Base-by-base conservation (phyloP, 2,888 invertebrate genomes). In the Mayetiola destructor region DNA sequence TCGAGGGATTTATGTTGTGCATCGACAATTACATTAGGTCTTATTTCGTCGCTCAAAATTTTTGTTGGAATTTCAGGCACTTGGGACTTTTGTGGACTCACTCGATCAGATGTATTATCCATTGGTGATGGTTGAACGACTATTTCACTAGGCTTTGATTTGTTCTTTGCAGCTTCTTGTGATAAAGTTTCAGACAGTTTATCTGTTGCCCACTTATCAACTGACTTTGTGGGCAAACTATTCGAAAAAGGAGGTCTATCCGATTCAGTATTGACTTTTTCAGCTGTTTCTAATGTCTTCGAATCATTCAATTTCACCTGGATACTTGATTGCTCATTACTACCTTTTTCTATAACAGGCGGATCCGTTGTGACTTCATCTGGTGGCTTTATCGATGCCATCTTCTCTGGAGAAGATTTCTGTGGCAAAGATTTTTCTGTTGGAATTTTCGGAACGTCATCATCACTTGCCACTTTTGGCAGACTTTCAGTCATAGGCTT, bases 21-120 rank as follows among this genome's bases (percentile, higher is more conserved):
- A 57, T 63, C 63, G 20, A 63, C 60, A 35, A 63, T 63, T 2
- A 63, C 63, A 59, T 63, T 63, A 16, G 63, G 62, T 5, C 63
- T 58, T 21, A 14, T 21, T 36, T 57, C 57, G 36, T 27, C 29
- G 36, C 36, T 52, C 6, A 23, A 27, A 12, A 23, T 21, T 16
- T 39, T 56, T 4, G 37, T 16, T 3, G 27, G n/a, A 48, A n/a
- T 48, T n/a, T 48, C 48, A 27, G 23, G 48, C n/a, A 4, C 9
- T n/a, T 16, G 14, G 8, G 5, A 18, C 36, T 55, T 55, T 20
- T 1, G 12, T 36, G 37, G 55, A 23, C 48, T 27, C 12, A 42
- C 23, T 8, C 23, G 27, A 14, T 5, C 6, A 16, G 27, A 48
- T 23, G 42, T 12, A 27, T 4, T 48, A 2, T 48, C 27, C 27